Percentiles rank a stretch among this genome's conserved stretches.
Conservation (phyloP, 2,888 invertebrate species). For the Linyphia triangularis region DNA sequence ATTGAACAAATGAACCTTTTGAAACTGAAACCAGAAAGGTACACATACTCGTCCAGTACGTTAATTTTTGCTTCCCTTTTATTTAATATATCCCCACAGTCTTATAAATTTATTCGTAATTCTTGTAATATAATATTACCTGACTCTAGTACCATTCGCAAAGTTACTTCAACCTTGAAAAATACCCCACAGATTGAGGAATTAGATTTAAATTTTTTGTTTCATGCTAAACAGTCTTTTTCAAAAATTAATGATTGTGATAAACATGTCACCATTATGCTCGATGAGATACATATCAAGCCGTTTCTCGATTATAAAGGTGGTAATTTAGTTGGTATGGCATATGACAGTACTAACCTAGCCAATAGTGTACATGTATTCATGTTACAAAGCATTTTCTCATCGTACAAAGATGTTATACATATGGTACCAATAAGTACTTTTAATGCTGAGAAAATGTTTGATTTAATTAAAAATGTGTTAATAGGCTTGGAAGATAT, state of each 20-base stretch:
- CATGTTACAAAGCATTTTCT: slow-evolving; percentile 13
- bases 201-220: slow-evolving; percentile 4
- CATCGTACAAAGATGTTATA: slow-evolving; percentile 15
- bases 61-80: slow-evolving; percentile 14
- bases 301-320: slow-evolving; percentile 18
- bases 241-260: not conserved
- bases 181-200: not conserved
- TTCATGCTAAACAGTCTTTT: not conserved
- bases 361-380: slow-evolving; percentile 43
- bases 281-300: not conserved
- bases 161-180: not conserved
- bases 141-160: slow-evolving; percentile 13
- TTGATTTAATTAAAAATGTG: not conserved
- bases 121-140: slow-evolving; percentile 19
- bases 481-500: slow-evolving; percentile 8
- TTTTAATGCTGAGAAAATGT: not conserved
- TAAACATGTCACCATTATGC: not conserved
- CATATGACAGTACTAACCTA: not conserved
- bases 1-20: not conserved
- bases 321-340: slow-evolving; percentile 8
- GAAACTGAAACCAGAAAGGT: slow-evolving; percentile 17
- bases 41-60: not conserved
- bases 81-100: slow-evolving; percentile 6
- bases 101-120: slow-evolving; percentile 22
- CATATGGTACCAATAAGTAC: not conserved